Evolutionary conservation across 2,888 invertebrate genomes (phyloP).

Genomic region (Drosophila rubida): DNA sequence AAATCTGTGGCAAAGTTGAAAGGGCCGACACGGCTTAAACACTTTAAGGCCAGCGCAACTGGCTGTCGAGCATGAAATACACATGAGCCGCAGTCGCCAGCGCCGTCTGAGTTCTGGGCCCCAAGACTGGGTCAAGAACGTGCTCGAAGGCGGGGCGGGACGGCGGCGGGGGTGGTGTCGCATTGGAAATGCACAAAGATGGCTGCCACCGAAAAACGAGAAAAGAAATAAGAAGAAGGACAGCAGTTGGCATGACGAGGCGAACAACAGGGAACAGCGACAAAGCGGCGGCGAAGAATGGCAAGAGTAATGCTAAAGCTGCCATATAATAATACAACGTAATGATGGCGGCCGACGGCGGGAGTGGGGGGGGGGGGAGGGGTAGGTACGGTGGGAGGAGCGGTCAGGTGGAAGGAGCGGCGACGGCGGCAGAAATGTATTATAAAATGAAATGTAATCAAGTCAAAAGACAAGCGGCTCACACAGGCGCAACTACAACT

Average conservation of each 20-base stretch:
- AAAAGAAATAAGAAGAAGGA: slow-evolving; percentile 4
- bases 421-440: slow-evolving; percentile 28
- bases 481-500: slow-evolving; percentile 14
- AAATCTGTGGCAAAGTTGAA: background rate
- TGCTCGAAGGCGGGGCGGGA: background rate
- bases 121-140: slow-evolving; percentile 15
- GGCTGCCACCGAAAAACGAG: slow-evolving; percentile 1
- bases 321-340: slow-evolving; percentile 16
- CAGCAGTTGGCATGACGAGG: slow-evolving; percentile 24
- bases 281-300: slow-evolving; percentile 11
- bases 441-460: slow-evolving; percentile 69
- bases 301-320: slow-evolving; percentile 11
- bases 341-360: background rate
- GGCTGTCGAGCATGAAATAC: slow-evolving; percentile 35
- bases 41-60: slow-evolving; percentile 17
- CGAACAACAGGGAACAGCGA: slow-evolving; percentile 9
- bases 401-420: slow-evolving; percentile 1
- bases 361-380: background rate
- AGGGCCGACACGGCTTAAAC: slow-evolving; percentile 10
- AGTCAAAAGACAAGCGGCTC: slow-evolving; percentile 54
- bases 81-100: slow-evolving; percentile 3
- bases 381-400: background rate
- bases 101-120: background rate
- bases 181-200: slow-evolving; percentile 60
- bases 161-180: slow-evolving; percentile 2